Evolutionary conservation across 2,797 vertebrate species (phyloP).

Genomic region (Danio albolineatus): DNA sequence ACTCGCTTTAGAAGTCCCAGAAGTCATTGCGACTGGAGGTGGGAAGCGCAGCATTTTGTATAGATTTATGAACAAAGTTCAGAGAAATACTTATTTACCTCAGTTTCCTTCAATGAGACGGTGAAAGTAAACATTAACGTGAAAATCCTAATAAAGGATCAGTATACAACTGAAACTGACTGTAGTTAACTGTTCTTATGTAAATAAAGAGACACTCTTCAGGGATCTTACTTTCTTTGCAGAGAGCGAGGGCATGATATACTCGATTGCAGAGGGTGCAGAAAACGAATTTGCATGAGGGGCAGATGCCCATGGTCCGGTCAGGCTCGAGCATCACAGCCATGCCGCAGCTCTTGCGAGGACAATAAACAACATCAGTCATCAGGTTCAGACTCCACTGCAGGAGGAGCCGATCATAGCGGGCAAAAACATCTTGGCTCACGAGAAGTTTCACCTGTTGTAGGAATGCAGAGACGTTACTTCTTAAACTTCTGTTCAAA

Average conservation of each 20-base stretch:
- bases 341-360: constrained; percentile 86
- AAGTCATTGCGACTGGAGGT: no score
- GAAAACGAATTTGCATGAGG: constrained; percentile 92
- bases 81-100: no score
- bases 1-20: no score
- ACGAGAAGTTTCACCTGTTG: constrained; percentile 92
- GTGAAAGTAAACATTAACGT: no score
- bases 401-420: constrained; percentile 94
- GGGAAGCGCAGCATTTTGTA: no score
- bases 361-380: constrained; percentile 95
- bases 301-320: constrained; percentile 92
- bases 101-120: no score
- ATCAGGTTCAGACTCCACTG: constrained; percentile 94
- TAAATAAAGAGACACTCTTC: background rate
- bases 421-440: constrained; percentile 89
- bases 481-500: background rate
- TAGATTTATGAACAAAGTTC: no score
- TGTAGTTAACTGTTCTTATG: no score
- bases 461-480: background rate
- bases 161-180: no score
- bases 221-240: constrained; percentile 57
- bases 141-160: no score
- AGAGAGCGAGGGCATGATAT: constrained; percentile 91
- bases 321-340: constrained; percentile 94
- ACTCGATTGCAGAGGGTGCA: constrained; percentile 91